phyloP scores from a whole-genome alignment of 2,113 vertebrate species.

The Apteryx mantelli region DNA sequence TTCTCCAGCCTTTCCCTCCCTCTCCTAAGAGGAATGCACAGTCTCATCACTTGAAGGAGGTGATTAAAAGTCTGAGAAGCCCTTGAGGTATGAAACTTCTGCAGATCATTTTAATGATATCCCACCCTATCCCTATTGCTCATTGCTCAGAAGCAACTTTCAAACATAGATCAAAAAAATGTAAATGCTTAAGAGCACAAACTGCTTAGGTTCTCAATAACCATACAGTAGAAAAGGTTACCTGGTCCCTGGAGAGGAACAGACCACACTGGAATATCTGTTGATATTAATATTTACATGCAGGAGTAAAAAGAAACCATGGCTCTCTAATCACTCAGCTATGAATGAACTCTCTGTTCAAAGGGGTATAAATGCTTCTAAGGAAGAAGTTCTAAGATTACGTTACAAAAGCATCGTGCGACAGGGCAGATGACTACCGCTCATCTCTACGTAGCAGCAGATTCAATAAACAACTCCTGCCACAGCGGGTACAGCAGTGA shows the following conservation, averaged over 20 bases:
- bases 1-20: not conserved
- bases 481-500: not conserved
- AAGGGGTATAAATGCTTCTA: not conserved
- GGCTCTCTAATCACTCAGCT: not conserved
- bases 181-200: not conserved
- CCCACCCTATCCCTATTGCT: not conserved
- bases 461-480: not conserved
- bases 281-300: not conserved
- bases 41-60: accelerated
- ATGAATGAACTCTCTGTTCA: not conserved
- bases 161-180: not conserved
- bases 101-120: not conserved
- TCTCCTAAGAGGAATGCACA: not conserved
- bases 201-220: not conserved
- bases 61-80: not conserved
- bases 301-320: not conserved
- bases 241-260: not conserved
- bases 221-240: not conserved
- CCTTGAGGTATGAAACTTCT: not conserved
- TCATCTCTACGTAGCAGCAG: not conserved
- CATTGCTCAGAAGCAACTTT: not conserved
- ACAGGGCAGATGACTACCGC: not conserved
- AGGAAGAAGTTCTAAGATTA: not conserved
- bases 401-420: accelerated
- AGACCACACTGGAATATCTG: not conserved